A percentile compares a stretch with the other conserved stretches of the same genome.
These are phyloP conservation scores for Hemiprocne comata DNA, from an alignment of 2,113 vertebrate genomes.

Conservation along the genomic window DNA sequence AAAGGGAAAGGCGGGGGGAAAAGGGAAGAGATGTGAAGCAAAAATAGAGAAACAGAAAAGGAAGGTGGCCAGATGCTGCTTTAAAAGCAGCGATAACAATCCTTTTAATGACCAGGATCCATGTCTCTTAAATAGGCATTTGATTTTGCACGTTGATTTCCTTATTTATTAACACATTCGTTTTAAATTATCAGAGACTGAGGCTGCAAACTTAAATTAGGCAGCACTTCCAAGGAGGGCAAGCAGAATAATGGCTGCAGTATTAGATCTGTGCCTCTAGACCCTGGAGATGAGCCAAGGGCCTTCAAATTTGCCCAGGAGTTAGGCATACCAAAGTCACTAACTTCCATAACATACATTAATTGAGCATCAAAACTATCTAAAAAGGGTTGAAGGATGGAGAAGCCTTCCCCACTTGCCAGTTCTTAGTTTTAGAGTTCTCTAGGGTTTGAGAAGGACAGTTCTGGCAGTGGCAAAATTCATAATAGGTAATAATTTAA, in stretches of 20 bases:
- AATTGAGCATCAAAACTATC: neutral
- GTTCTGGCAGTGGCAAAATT: neutral
- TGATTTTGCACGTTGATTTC: neutral
- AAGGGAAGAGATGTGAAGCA: neutral
- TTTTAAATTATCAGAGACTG: neutral
- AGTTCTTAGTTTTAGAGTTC: neutral
- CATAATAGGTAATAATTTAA: neutral
- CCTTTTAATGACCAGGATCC: neutral
- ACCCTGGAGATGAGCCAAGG: neutral
- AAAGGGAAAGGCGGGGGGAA: neutral
- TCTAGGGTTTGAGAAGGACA: neutral
- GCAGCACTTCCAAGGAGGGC: neutral
- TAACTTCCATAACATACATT: neutral
- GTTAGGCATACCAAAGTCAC: neutral
- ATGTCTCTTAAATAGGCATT: neutral
- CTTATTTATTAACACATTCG: neutral
- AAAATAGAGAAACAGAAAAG: neutral
- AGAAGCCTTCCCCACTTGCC: neutral
- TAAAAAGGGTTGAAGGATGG: neutral
- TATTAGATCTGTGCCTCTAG: neutral
- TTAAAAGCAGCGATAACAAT: neutral
- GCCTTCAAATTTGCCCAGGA: neutral
- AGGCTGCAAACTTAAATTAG: neutral
- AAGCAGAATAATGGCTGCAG: neutral
- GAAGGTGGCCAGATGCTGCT: neutral